Base-by-base conservation (phyloP, 2,888 invertebrate genomes). In the Malacosoma neustria region DNA sequence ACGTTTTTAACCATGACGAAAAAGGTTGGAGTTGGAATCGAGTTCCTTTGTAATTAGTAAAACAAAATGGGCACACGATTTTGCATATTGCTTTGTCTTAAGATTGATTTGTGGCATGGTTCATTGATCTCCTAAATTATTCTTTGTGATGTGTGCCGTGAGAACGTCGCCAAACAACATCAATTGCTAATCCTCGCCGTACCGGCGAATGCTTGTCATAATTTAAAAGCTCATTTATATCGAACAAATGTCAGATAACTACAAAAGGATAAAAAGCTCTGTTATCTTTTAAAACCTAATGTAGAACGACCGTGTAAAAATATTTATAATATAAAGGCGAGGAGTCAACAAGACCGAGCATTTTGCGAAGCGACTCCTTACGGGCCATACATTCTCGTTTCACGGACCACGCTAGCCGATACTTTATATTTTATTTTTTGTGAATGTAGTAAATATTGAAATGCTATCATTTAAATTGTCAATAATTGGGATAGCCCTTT, bases 241-340 rank as follows among this genome's bases (percentile, higher is more conserved):
- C 54, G 57, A 46, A 56, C 59, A 65, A 74, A 77, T 74, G 71
- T 66, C 74, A 71, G 62, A 50, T 55, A 41, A 48, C 44, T 57
- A 77, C 72, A 82, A 79, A 81, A 79, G 69, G 58, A 75, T 63
- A 72, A 82, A 82, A 82, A 77, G 76, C 75, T 77, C 71, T 76
- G 72, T 74, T 81, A 77, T 81, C 73, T 80, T 75, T 72, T 65
- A 54, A n/a, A 72, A 66, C 66, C 65, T 72, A 77, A 80, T 76
- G 72, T 77, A 61, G 72, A 76, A 71, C 74, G 75, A 61, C 67
- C 57, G 60, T 69, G 70, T 72, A 66, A 75, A 72, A 68, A 72
- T 82, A 81, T 82, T n/a, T n/a, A n/a, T n/a, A n/a, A n/a, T 82
- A 82, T 80, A 85, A 85, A 84, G 84, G 71, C 73, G 63, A 58